Base-by-base conservation (phyloP, 92 coral and sea anemone species). In the Pocillopora grandis region DNA sequence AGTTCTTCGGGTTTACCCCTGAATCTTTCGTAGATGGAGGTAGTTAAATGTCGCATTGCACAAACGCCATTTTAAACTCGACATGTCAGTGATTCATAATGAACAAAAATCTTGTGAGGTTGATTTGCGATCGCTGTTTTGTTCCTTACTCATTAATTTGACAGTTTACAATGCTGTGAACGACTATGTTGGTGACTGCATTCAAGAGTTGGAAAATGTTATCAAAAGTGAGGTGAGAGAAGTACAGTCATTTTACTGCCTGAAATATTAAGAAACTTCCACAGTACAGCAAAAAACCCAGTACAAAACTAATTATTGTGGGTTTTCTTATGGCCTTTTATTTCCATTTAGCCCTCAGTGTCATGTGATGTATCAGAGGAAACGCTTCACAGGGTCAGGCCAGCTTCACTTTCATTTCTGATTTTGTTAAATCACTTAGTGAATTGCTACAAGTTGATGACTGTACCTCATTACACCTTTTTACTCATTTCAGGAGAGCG, bases 1-100 rank as follows among this genome's bases (percentile, higher is more conserved):
- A 97, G 84, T 90, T 97, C 61, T 97, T 97, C 76, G 99, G 99
- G 23, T 97, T 97, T 76, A 97, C 98, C 0, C 99, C 99, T 31
- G 95, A 91, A 66, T 91, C 99, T 13, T 97, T 97, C 87, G 93
- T 92, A n/a, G 96, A 97, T 81, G 98, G 99, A 85, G 90, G 98
- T 94, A 79, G 80, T 16, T 11, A 9, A 0, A 9, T 16, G 6
- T 33, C 37, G 10, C 52, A 33, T 69, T 69, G 18, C 6, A 52
- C 23, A 19, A 10, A 8, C 57, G 55, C 21, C 55, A 42, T 42
- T 42, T 42, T 3, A 7, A 42, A 42, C 4, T 42, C 52, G 52
- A 42, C 52, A 42, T 42, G 52, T 42, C 52, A 42, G 52, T 42
- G 52, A 42, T 42, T 42, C 52, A 42, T 42, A 42, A 42, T 3